Base-by-base conservation (phyloP, 2,113 vertebrate species). In the Gasterosteus aculeatus region DNA sequence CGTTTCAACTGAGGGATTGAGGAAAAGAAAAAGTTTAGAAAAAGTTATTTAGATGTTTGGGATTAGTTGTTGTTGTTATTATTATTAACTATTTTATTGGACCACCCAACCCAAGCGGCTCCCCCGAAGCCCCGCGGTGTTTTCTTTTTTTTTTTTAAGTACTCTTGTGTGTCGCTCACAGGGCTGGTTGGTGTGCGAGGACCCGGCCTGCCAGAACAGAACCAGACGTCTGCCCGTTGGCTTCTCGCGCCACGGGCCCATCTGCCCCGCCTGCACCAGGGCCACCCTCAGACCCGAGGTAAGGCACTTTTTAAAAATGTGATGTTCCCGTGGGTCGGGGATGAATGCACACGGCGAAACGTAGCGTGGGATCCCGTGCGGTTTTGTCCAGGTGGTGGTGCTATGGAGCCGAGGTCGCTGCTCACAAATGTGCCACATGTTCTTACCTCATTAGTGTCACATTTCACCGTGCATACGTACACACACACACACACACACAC, bases 121-220 rank as follows among this genome's bases (percentile, higher is more conserved):
- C 22, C 22, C 22, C 22, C 22, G 22, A 26, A 26, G 22, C 22
- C 22, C 22, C 22, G 22, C 22, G 1, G 22, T 26, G 22, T 26
- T 26, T 26, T n/a, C n/a, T n/a, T 26, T 26, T 1, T 26, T 26
- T 26, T 26, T 26, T 26, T 26, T 5, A 63, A 15, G 5, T 49
- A 5, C 46, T 1, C 0, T 26, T 26, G 14, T 61, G 5, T 69
- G 7, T 66, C 1, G 69, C 16, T 69, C 19, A 1, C 54, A 99
- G 98, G 95, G 96, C 49, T 99, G 98, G 98, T 90, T 98, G 73
- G 87, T 96, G 70, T 99, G 98, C n/a, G 98, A 99, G 86, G 98
- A 99, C 75, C 96, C 94, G 84, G 93, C 96, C 2, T 99, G 98
- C 88, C 94, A 90, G 83, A 95, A 96, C 87, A 93, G 96, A 81